Conservation (phyloP, 2,888 invertebrate species). For the Brassicogethes aeneus region DNA sequence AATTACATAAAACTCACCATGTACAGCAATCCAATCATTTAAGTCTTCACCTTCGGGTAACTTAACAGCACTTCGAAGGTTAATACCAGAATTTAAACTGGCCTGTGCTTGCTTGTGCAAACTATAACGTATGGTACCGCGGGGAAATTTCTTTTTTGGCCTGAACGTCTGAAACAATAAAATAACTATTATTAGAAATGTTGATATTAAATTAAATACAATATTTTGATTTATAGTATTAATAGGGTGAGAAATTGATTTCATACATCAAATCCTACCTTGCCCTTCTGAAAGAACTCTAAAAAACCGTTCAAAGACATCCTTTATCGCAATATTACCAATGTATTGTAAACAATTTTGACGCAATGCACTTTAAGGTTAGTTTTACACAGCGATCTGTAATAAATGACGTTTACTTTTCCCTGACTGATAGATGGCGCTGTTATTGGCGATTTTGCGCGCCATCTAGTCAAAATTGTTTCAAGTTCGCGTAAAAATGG, state of each 20-base stretch:
- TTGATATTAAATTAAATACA: conserved; percentile 3
- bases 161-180: conserved; percentile 67
- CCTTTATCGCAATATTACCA: conserved; percentile 6
- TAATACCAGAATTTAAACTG: conserved; percentile 80
- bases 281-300: conserved; percentile 72
- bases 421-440: no score
- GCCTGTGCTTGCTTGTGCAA: conserved; percentile 88
- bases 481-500: neutral
- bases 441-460: neutral
- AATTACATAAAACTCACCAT: conserved; percentile 61
- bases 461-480: neutral
- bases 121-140: conserved; percentile 78
- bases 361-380: conserved; percentile 4
- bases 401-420: no score
- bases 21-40: conserved; percentile 90
- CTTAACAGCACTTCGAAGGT: conserved; percentile 70
- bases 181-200: no score
- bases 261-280: no score
- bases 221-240: neutral
- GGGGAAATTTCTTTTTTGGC: conserved; percentile 79
- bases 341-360: conserved; percentile 12
- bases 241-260: no score
- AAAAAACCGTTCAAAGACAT: conserved; percentile 65
- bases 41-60: conserved; percentile 75
- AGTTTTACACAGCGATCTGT: no score